Percentiles rank a stretch among this genome's conserved stretches.
Conservation (phyloP, 2,113 vertebrate species). For the Hirundichthys speculiger region DNA sequence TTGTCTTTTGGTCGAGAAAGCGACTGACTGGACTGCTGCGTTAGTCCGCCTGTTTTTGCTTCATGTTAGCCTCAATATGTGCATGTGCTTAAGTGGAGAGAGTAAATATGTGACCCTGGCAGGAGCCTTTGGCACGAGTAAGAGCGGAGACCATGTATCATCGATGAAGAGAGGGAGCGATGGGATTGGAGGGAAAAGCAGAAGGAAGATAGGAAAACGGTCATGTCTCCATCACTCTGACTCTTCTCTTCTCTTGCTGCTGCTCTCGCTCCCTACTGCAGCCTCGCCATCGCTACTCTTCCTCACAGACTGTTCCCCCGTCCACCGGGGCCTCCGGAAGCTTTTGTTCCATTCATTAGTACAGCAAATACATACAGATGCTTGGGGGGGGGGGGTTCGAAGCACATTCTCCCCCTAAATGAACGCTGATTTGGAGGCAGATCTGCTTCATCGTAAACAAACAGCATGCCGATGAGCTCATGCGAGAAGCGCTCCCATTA, state of each 20-base stretch:
- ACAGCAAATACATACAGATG: slow-evolving; percentile 75
- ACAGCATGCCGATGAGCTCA: slow-evolving; percentile 57
- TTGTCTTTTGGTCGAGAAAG: slow-evolving; percentile 28
- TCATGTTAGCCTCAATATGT: slow-evolving; percentile 1
- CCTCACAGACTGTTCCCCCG: slow-evolving; percentile 17
- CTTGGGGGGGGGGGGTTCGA: slow-evolving; percentile 55
- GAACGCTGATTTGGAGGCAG: slow-evolving; percentile 50
- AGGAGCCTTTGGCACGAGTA: slow-evolving; percentile 57
- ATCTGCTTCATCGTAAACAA: slow-evolving; percentile 62
- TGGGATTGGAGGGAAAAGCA: slow-evolving; percentile 47
- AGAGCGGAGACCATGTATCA: slow-evolving; percentile 67
- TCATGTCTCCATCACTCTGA: slow-evolving; percentile 61
- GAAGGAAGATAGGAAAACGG: slow-evolving; percentile 53
- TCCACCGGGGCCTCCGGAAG: slow-evolving; percentile 56
- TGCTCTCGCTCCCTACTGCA: slow-evolving; percentile 29
- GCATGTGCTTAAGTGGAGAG: slow-evolving; percentile 28
- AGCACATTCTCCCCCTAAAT: slow-evolving; percentile 41
- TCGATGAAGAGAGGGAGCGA: slow-evolving; percentile 48
- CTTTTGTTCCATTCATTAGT: slow-evolving; percentile 74
- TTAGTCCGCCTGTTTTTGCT: slow-evolving; percentile 7
- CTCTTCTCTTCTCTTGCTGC: slow-evolving; percentile 52
- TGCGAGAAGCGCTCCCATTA: slow-evolving; percentile 64
- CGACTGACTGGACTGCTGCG: slow-evolving; percentile 21
- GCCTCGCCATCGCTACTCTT: slow-evolving; percentile 19
- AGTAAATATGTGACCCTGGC: slow-evolving; percentile 45